Evolutionary conservation across 1,140 invertebrate species (phyloP), one percentile per base, ranked within the genome.

Genomic region (Zaprionus gabonicus): DNA sequence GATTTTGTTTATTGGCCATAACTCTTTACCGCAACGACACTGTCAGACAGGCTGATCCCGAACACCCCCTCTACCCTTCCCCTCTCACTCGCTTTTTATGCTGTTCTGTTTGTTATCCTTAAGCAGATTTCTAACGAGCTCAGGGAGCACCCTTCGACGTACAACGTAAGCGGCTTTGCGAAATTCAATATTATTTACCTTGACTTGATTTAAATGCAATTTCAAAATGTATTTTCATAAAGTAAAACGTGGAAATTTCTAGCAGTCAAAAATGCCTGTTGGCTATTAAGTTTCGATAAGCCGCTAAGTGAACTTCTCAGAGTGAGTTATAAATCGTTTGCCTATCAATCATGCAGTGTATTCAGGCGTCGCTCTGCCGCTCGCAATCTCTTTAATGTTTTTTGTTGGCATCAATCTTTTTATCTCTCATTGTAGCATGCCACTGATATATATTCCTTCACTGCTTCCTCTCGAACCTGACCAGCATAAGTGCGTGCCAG

Each of bases 1-100:
- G 85, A 90, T 90, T 90, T 82, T 74, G 86, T 90, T 90, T 90
- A 90, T 90, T 85, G 85, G 73, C 85, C 86, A 90, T 90, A 90
- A 90, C 85, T 90, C 85, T 90, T 90, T 90, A 78, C 76, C 76
- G 76, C 76, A 90, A 82, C 76, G 81, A 84, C 77, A 77, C 71
- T 31, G 69, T 57, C 55, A 57, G 51, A 67, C 58, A 57, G 51
- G 76, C 51, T 64, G 55, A 36, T 56, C 20, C 34, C 38, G 34
- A 57, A 38, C 20, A 20, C 20, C 4, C 6, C 6, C n/a, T 7
- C 44, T 10, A 20, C 44, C 44, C 4, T 3, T 25, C 20, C 23
- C 46, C 10, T 20, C 20, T 13, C 20, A 4, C 17, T 6, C 44
- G 65, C 31, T 34, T 10, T 10, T 34, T 2, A 10, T 34, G 15